Conservation (phyloP, 2,888 invertebrate genomes). For the Orthosia gracilis region DNA sequence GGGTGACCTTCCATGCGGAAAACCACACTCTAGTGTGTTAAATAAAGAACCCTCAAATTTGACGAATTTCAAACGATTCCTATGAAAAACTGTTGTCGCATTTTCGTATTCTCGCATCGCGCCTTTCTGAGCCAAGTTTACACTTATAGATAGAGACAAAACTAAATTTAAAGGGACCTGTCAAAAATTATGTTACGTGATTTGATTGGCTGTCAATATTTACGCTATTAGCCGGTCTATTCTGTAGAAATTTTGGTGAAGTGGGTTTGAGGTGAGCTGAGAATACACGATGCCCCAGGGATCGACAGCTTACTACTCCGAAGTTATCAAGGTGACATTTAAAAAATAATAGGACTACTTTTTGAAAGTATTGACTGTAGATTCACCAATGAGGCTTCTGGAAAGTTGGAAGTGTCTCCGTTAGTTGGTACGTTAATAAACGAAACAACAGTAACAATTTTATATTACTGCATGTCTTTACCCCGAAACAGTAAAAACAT, state of each 20-base stretch:
- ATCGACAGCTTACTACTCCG: no score
- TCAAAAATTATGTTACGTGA: no score
- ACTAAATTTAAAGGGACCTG: not conserved
- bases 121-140: not conserved
- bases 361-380: not conserved
- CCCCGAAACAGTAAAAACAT: not conserved
- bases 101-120: no score
- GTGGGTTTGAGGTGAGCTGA: no score
- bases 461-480: not conserved
- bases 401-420: no score
- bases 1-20: conserved; percentile 19
- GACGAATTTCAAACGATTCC: not conserved
- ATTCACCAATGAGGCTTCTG: no score
- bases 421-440: no score
- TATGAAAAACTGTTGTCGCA: not conserved
- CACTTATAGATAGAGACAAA: not conserved
- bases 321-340: not conserved
- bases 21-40: conserved; percentile 11
- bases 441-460: no score
- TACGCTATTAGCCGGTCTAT: no score
- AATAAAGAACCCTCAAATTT: not conserved
- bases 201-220: no score
- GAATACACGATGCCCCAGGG: no score
- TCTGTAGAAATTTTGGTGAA: no score
- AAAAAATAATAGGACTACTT: not conserved